phyloP scores from a whole-genome alignment of 2,113 vertebrate genomes.

The Ciconia boyciana region DNA sequence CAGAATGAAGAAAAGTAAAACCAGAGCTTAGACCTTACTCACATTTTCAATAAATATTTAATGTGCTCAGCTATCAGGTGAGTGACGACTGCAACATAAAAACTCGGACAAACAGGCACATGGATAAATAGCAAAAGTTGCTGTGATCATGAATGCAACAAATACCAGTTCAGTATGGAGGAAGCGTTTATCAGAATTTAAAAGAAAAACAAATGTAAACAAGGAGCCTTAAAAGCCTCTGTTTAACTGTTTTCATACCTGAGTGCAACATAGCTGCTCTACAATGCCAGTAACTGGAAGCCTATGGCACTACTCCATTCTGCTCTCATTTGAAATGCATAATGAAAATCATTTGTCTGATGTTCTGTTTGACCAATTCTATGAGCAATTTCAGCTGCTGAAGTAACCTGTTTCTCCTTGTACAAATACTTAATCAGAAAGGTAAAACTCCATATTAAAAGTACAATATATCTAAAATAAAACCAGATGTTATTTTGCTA shows the following conservation, averaged over 20 bases:
- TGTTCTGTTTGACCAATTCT: not conserved
- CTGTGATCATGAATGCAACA: not conserved
- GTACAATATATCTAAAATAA: not conserved
- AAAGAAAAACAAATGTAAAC: not conserved
- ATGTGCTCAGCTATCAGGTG: not conserved
- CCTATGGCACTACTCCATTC: not conserved
- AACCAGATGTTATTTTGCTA: constrained; percentile 1
- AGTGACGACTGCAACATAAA: not conserved
- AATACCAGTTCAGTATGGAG: not conserved
- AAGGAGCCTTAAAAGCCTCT: not conserved
- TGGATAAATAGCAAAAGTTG: not conserved
- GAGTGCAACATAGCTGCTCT: not conserved
- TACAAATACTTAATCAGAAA: not conserved
- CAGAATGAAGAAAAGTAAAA: not conserved
- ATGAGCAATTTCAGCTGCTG: not conserved
- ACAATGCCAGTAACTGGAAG: not conserved
- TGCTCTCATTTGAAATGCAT: not conserved
- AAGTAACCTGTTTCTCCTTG: not conserved
- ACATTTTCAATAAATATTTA: not conserved
- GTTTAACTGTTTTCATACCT: not conserved
- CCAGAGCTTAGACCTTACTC: not conserved
- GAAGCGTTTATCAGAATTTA: not conserved
- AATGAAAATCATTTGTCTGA: not conserved
- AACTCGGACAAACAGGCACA: not conserved
- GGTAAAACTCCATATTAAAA: not conserved